phyloP scores from a whole-genome alignment of 2,888 invertebrate species.

The Andrena trimmerana region DNA sequence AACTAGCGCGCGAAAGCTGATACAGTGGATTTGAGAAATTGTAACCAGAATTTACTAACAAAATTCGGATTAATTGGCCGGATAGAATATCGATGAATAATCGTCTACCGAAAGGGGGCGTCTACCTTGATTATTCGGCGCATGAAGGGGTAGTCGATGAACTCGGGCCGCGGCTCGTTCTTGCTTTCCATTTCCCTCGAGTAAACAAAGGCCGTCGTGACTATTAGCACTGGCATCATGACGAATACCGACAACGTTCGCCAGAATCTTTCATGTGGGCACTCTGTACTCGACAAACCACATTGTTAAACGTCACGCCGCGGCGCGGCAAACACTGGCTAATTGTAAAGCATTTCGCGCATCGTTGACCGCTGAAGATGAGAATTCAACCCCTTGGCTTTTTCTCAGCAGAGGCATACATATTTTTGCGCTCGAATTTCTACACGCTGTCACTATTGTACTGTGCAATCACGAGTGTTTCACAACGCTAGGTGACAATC shows the following conservation, averaged over 20 bases:
- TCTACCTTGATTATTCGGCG: slow-evolving; percentile 73
- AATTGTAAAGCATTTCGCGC: background rate
- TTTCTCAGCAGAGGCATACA: background rate
- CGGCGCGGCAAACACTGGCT: too few relatives aligned
- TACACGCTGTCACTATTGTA: slow-evolving; percentile 3
- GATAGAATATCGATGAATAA: background rate
- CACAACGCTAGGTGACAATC: background rate
- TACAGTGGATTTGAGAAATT: background rate
- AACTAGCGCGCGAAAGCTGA: slow-evolving; percentile 1
- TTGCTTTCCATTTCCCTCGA: slow-evolving; percentile 38
- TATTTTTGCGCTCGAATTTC: background rate
- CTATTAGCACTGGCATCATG: slow-evolving; percentile 57
- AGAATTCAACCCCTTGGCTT: slow-evolving; percentile 11
- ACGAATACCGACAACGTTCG: slow-evolving; percentile 46
- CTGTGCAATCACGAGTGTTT: background rate
- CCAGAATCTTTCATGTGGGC: slow-evolving; percentile 54
- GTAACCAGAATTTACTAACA: too few relatives aligned
- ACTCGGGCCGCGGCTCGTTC: slow-evolving; percentile 71
- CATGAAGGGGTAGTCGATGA: slow-evolving; percentile 71
- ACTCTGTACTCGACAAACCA: slow-evolving; percentile 29
- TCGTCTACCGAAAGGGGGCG: background rate
- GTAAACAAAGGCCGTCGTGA: slow-evolving; percentile 51
- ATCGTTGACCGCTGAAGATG: background rate
- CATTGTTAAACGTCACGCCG: background rate
- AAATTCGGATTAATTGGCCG: too few relatives aligned